Conservation (phyloP, 2,113 vertebrate genomes). For the Nothocercus nigrocapillus region DNA sequence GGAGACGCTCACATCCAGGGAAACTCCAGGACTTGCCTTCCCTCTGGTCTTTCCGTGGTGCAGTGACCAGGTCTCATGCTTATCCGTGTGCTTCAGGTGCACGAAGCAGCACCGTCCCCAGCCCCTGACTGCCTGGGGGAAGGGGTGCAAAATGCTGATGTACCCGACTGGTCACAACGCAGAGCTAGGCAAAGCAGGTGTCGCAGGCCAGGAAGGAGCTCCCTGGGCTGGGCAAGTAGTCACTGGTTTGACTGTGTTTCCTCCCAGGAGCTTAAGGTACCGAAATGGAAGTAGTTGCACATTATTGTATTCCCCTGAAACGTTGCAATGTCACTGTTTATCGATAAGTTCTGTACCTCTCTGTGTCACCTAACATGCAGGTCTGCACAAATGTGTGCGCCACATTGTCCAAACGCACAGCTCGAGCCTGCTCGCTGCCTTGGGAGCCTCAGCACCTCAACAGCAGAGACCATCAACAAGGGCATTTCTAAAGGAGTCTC, state of each 20-base stretch:
- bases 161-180: rapidly evolving
- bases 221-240: not conserved
- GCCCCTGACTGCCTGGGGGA: not conserved
- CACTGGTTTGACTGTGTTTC: not conserved
- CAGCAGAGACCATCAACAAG: not conserved
- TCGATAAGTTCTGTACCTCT: not conserved
- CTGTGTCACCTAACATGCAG: not conserved
- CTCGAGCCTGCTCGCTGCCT: not conserved
- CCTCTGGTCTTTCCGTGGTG: rapidly evolving
- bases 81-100: not conserved
- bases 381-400: not conserved
- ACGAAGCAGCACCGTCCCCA: rapidly evolving
- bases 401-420: not conserved
- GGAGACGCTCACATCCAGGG: not conserved
- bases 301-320: not conserved
- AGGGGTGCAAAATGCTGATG: not conserved
- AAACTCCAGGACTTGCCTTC: not conserved
- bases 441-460: not conserved
- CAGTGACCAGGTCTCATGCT: not conserved
- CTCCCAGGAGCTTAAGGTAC: not conserved
- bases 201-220: not conserved
- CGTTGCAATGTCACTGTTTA: not conserved
- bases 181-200: not conserved
- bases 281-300: not conserved
- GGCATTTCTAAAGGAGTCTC: not conserved